Evolutionary conservation across 2,113 vertebrate species (phyloP).

Genomic region (Lathamus discolor): DNA sequence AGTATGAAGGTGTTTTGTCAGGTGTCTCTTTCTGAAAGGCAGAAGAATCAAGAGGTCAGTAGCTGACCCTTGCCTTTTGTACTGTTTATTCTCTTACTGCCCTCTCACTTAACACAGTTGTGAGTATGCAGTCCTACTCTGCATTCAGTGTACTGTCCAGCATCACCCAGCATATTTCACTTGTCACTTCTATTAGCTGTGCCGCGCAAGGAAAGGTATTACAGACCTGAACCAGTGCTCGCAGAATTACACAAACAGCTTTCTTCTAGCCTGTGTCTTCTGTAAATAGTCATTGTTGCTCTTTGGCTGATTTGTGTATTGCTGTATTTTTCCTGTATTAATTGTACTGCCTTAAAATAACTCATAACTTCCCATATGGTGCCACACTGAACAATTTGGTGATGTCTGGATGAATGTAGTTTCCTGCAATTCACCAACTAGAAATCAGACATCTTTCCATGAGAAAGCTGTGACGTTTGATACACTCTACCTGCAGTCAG

Average conservation of each 20-base stretch:
- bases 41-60: background rate
- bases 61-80: background rate
- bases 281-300: background rate
- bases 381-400: background rate
- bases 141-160: background rate
- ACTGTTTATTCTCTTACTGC: background rate
- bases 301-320: background rate
- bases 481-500: fast-evolving
- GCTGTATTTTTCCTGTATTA: conserved; percentile 15
- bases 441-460: background rate
- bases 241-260: background rate
- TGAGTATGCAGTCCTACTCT: background rate
- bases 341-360: conserved; percentile 28
- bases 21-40: background rate
- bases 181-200: background rate
- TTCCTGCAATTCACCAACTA: conserved; percentile 42
- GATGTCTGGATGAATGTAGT: background rate
- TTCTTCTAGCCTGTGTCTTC: background rate
- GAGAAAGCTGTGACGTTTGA: background rate
- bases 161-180: background rate
- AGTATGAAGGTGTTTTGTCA: background rate
- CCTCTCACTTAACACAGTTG: background rate
- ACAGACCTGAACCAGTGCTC: background rate
- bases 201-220: background rate
- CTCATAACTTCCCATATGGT: background rate